These are phyloP conservation scores for Illadopsis cleaveri DNA, from an alignment of 2,113 vertebrate genomes.

Conservation along the genomic window DNA sequence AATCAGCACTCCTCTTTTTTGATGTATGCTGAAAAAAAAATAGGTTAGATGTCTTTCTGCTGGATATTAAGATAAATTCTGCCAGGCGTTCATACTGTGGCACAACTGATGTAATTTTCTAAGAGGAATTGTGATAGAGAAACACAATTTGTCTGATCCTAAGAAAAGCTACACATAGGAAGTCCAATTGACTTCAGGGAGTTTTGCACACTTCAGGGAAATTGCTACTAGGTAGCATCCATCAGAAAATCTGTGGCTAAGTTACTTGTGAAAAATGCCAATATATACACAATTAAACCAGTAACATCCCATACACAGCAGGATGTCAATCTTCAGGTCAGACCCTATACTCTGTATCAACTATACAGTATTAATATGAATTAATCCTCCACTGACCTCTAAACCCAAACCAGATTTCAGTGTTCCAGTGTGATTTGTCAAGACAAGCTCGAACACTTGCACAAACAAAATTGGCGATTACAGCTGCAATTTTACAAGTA, in stretches of 20 bases:
- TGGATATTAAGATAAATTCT: background rate
- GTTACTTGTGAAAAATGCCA: background rate
- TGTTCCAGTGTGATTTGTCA: background rate
- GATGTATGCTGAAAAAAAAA: background rate
- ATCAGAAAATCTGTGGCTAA: background rate
- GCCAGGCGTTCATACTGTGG: background rate
- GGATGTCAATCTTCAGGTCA: background rate
- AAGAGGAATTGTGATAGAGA: background rate
- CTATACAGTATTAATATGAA: background rate
- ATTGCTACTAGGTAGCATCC: background rate
- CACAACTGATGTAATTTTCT: background rate
- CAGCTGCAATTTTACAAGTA: background rate
- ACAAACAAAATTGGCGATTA: background rate
- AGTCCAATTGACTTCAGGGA: background rate
- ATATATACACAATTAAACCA: background rate
- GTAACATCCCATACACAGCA: background rate
- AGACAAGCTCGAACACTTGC: background rate
- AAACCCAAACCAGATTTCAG: background rate
- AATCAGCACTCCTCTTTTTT: background rate
- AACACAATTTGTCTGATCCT: background rate
- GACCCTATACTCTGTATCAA: background rate
- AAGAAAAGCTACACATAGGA: background rate
- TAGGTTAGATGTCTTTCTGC: background rate
- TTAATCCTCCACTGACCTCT: background rate
- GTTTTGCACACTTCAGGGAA: background rate